These are phyloP conservation scores for Dendrolimus houi DNA, from an alignment of 2,888 invertebrate species.

Conservation along the genomic window DNA sequence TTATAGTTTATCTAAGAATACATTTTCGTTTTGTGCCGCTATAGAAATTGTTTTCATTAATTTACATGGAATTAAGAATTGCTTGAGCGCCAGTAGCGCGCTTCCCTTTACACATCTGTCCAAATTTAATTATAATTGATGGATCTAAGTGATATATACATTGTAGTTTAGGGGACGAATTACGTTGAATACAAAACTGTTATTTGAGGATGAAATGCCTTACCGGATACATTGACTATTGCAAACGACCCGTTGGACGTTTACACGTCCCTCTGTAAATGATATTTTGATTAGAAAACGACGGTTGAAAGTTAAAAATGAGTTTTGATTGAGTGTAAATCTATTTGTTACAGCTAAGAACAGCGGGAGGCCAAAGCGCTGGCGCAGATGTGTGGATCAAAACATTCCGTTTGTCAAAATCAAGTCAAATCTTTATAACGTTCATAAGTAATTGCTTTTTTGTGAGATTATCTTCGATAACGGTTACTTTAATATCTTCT, in stretches of 20 bases:
- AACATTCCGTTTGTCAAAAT: background rate
- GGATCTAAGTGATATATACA: background rate
- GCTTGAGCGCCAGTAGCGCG: too few relatives aligned
- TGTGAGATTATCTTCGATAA: background rate
- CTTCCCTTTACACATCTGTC: background rate
- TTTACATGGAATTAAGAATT: too few relatives aligned
- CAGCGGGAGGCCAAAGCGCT: background rate
- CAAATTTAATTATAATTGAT: background rate
- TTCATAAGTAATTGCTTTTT: background rate
- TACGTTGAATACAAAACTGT: background rate
- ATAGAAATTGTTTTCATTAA: too few relatives aligned
- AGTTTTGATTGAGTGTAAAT: background rate
- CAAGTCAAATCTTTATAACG: background rate
- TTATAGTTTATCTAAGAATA: too few relatives aligned
- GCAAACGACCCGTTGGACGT: background rate
- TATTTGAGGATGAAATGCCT: background rate
- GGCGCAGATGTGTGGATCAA: background rate
- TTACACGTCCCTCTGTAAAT: background rate
- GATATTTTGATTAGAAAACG: background rate
- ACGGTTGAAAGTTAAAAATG: background rate
- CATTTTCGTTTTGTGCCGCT: too few relatives aligned
- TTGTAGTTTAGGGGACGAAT: background rate
- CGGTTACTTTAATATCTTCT: too few relatives aligned
- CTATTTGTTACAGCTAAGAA: background rate
- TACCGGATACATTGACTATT: background rate